Evolutionary conservation across 1,140 invertebrate genomes (phyloP), one percentile per base, ranked within the genome.

Genomic region (Ridgeia piscesae): DNA sequence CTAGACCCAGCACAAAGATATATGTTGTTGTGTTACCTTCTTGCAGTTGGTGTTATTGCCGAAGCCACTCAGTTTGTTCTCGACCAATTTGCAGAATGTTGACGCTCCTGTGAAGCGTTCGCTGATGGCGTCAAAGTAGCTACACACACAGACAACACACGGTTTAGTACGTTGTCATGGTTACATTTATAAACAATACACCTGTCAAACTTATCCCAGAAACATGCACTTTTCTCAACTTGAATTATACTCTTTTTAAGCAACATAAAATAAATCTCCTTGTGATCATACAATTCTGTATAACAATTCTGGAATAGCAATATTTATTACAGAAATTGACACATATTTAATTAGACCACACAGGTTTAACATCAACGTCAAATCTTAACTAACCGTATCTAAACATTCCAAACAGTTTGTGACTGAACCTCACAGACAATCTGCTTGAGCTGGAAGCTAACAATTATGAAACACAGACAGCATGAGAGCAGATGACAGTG

Each of bases 101-200:
- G 89, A 92, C 92, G 77, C 94, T 93, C 89, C 34, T 33, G n/a
- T 91, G 93, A 96, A 96, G 34, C 94, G 93, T 31, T 95, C 94
- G 93, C 96, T 94, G 31, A 96, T 92, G 4, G 93, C 92, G 58
- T 95, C 94, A 95, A 96, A 96, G 93, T 94, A 91, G 11, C 95
- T 96, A 92, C 14, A 91, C 14, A 91, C 35, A 58, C 33, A 91
- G 21, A 91, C 21, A 93, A 94, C 89, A 93, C 33, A 11, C 35
- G 1, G 35, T 91, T 34, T 9, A 48, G 50, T 77, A 21, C 33
- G n/a, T 92, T 34, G 88, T 77, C 58, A 21, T 17, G 11, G 58
- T 17, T 21, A 77, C 58, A 77, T 77, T 31, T 27, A 77, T 31
- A 77, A 77, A 77, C 27, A 31, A 21, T 21, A 77, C 4, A 21